Base-by-base conservation (phyloP, 2,797 vertebrate species). In the Peromyscus nudipes region DNA sequence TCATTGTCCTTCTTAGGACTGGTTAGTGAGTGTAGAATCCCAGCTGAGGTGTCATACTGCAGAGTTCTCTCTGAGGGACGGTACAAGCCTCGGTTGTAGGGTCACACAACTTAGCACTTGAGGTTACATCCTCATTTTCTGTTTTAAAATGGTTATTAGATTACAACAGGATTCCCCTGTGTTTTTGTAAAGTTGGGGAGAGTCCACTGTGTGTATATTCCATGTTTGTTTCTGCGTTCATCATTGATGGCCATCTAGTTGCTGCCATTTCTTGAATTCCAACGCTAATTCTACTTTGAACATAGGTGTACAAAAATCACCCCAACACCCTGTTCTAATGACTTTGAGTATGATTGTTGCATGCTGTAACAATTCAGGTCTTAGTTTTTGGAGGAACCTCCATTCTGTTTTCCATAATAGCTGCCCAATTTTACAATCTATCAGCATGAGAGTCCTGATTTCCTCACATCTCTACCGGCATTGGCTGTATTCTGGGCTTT, bases 41-140 rank as follows among this genome's bases (percentile, higher is more conserved):
- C 46, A 73, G 27, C 23, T 64, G 34, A 71, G 64, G 13, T 79
- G 27, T n/a, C 0, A 0, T 2, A n/a, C 37, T 49, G 60, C 3
- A 34, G 76, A 19, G 31, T 6, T n/a, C 19, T 27, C 76, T 29
- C 49, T 23, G 1, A 13, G 10, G 60, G 23, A 14, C 2, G 5
- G 14, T n/a, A 29, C 29, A 49, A 46, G 3, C 46, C 80, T 7
- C 1, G 1, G 0, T n/a, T 77, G 23, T 0, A 11, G 11, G 11
- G 14, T 52, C 46, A 71, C 34, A 37, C 52, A 65, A 23, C 9
- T 49, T 46, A 83, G 19, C 76, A 65, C 49, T 49, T 76, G 13
- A 49, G 46, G 79, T 84, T 87, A 57, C 25, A 14, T 9, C 31
- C 13, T 52, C 46, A 27, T n/a, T 37, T 62, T 46, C 43, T 83